These are phyloP conservation scores for Rhagonycha fulva DNA, from an alignment of 2,888 invertebrate genomes.

Conservation along the genomic window DNA sequence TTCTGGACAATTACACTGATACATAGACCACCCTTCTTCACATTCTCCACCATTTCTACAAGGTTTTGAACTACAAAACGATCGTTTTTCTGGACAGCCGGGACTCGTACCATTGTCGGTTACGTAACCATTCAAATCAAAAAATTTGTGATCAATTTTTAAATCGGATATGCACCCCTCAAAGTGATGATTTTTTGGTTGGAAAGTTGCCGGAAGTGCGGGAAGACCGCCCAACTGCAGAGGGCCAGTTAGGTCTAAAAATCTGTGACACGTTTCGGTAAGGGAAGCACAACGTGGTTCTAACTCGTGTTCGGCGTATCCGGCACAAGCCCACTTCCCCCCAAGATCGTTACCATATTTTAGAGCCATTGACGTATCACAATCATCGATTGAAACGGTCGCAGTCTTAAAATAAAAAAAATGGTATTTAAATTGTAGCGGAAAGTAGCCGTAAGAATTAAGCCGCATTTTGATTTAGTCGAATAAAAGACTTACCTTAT, in stretches of 20 bases:
- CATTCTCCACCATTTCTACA: slow-evolving; percentile 90
- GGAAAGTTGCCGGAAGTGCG: slow-evolving; percentile 76
- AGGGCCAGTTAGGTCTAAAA: slow-evolving; percentile 81
- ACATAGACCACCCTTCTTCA: slow-evolving; percentile 86
- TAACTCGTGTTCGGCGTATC: slow-evolving; percentile 71
- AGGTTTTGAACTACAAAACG: slow-evolving; percentile 81
- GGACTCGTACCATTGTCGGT: slow-evolving; percentile 87
- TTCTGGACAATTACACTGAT: slow-evolving; percentile 82
- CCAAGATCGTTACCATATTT: slow-evolving; percentile 72
- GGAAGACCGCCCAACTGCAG: slow-evolving; percentile 92
- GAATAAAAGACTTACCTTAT: slow-evolving; percentile 65
- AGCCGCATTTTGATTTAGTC: too few species aligned
- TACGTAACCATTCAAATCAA: slow-evolving; percentile 88
- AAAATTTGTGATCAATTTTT: slow-evolving; percentile 79
- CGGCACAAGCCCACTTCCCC: slow-evolving; percentile 81
- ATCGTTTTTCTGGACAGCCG: slow-evolving; percentile 85
- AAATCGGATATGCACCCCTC: slow-evolving; percentile 91
- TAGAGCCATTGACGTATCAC: slow-evolving; percentile 83
- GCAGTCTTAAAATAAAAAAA: slow-evolving; percentile 68
- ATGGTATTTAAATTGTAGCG: too few species aligned
- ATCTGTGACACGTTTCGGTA: slow-evolving; percentile 82
- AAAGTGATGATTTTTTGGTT: slow-evolving; percentile 79
- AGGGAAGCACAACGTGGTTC: slow-evolving; percentile 75
- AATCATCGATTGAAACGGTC: slow-evolving; percentile 81
- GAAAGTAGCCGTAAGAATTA: too few species aligned